Evolutionary conservation across 2,888 invertebrate genomes (phyloP).

Genomic region (Hypolimnas misippus): DNA sequence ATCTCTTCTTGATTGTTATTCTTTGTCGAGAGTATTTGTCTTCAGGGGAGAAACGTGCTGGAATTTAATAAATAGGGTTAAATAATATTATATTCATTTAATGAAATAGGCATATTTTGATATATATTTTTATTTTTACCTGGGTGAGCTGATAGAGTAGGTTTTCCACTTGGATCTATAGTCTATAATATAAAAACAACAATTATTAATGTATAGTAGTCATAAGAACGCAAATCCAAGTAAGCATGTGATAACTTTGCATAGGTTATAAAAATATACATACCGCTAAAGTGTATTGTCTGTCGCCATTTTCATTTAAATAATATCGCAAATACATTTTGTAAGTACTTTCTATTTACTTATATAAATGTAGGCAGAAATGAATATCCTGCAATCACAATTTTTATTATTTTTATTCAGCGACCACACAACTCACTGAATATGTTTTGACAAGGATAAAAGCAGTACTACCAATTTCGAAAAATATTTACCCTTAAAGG

Average conservation of each 20-base stretch:
- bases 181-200: constrained; percentile 84
- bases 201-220: background rate
- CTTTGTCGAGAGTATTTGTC: constrained; percentile 96
- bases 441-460: no score
- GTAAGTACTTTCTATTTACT: background rate
- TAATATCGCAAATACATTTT: constrained; percentile 81
- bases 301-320: constrained; percentile 89
- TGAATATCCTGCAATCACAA: background rate
- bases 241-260: background rate
- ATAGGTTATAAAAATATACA: constrained; percentile 37
- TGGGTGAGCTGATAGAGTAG: constrained; percentile 95
- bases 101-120: no score
- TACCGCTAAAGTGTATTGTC: constrained; percentile 95
- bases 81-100: constrained; percentile 2
- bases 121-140: constrained; percentile 80
- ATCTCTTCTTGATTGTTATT: constrained; percentile 94
- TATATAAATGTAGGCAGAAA: background rate
- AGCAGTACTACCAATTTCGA: no score
- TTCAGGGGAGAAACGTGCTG: constrained; percentile 97
- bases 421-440: no score
- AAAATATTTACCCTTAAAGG: no score
- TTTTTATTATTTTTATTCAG: background rate
- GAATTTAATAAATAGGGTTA: constrained; percentile 51
- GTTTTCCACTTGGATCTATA: constrained; percentile 89
- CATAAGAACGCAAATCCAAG: constrained; percentile 4